Base-by-base conservation (phyloP, 2,113 vertebrate species). In the Salvelinus fontinalis region DNA sequence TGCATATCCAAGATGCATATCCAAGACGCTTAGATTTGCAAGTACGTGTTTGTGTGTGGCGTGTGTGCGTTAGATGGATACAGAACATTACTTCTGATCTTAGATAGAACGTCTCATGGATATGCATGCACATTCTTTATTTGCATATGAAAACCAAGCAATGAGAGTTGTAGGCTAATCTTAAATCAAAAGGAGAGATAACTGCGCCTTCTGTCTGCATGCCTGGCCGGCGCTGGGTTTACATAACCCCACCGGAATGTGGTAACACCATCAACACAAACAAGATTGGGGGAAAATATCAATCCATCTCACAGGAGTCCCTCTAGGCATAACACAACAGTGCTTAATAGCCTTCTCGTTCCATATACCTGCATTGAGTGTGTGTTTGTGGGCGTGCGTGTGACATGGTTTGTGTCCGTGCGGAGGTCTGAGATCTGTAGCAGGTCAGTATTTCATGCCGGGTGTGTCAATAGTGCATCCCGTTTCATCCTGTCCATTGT, bases 61-160 rank as follows among this genome's bases (percentile, higher is more conserved):
- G 24, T 51, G 39, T 24, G 34, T 26, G 31, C 31, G 39, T 4
- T 49, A 59, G 51, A 70, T 76, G 75, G 67, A 70, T 64, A 76
- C 48, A 76, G 67, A 76, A 70, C 75, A 76, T 76, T 70, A 70
- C 67, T 62, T 48, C 44, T 76, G 60, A 54, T 57, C 51, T 4
- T 11, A 78, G 44, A 72, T 65, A 54, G 49, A 16, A 18, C 51
- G 16, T 54, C 34, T 26, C 34, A 27, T 24, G 31, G 70, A 66
- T 31, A 72, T 67, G 76, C 24, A 67, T 67, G 76, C 68, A 77
- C 76, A 72, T 71, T 65, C 76, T 77, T 72, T 77, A 34, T 66
- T 67, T 71, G 69, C 70, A 71, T 22, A 51, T 27, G 68, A 65
- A 77, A 77, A 65, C 44, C 44, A 66, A 77, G 68, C 67, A 48